phyloP scores from a whole-genome alignment of 2,113 vertebrate species.

The Gymnocephalus cernua region DNA sequence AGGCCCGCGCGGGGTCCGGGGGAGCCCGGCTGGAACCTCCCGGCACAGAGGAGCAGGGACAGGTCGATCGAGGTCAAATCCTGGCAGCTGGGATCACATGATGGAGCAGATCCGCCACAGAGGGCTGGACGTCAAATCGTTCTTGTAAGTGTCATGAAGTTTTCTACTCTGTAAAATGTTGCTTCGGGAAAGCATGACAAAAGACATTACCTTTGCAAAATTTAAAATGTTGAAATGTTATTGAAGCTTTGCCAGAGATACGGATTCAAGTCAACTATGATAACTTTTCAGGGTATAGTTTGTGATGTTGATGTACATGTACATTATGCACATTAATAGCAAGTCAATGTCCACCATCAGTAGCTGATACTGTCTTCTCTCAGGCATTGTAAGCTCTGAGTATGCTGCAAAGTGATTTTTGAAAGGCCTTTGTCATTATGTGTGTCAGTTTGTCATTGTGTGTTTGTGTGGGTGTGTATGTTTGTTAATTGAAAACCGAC shows the following conservation, averaged over 20 bases:
- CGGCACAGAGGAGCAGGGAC: constrained; percentile 89
- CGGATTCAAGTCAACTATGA: background rate
- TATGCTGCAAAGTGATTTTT: constrained; percentile 3
- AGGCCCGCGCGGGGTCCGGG: constrained; percentile 91
- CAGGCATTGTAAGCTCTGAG: background rate
- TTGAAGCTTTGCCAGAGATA: background rate
- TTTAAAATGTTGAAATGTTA: background rate
- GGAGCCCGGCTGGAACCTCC: constrained; percentile 91
- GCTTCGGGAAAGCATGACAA: background rate
- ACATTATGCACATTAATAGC: background rate
- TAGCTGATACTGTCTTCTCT: background rate
- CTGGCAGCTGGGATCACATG: constrained; percentile 99
- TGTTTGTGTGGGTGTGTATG: background rate
- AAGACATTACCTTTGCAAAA: constrained; percentile 8
- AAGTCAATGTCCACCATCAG: background rate
- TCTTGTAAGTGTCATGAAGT: constrained; percentile 91
- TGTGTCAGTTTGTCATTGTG: background rate
- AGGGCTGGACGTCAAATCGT: constrained; percentile 98
- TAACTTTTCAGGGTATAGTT: background rate
- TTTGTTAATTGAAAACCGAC: background rate
- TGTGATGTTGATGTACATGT: background rate
- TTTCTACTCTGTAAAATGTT: constrained; percentile 20
- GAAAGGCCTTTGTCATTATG: background rate
- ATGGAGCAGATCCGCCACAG: constrained; percentile 98
- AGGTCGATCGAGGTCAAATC: constrained; percentile 92